Evolutionary conservation across 2,888 invertebrate genomes (phyloP).

Genomic region (Eilema sororculum): DNA sequence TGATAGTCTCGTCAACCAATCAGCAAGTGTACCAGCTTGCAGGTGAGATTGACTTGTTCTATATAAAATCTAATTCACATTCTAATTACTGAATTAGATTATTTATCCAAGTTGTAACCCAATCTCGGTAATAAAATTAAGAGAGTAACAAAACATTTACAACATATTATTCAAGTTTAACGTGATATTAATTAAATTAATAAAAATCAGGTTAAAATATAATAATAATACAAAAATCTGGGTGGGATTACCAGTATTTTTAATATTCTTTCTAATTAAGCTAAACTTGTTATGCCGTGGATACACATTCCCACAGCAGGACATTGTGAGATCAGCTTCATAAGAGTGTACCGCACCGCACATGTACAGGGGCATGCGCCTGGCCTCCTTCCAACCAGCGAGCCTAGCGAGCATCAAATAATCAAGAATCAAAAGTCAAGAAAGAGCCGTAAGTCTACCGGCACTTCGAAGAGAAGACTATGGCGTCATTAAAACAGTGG

Average conservation of each 20-base stretch:
- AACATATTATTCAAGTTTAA: not conserved
- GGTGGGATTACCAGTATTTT: constrained; percentile 10
- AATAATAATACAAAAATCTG: not conserved
- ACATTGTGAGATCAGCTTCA: not conserved
- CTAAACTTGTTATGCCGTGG: constrained; percentile 6
- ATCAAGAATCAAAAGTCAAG: too few species aligned
- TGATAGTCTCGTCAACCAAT: too few species aligned
- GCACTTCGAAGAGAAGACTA: too few species aligned
- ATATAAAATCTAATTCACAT: not conserved
- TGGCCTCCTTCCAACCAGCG: too few species aligned
- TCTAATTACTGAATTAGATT: not conserved
- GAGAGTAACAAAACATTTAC: not conserved
- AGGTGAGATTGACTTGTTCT: too few species aligned
- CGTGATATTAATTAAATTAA: constrained; percentile 6
- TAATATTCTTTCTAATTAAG: constrained; percentile 12
- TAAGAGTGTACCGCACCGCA: not conserved
- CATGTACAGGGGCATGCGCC: too few species aligned
- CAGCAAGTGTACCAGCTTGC: too few species aligned
- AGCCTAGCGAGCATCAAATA: too few species aligned
- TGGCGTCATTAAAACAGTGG: too few species aligned
- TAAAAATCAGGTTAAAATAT: constrained; percentile 13
- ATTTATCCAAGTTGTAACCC: not conserved
- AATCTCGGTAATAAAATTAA: not conserved
- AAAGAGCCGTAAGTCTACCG: too few species aligned
- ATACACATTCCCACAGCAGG: not conserved